These are phyloP conservation scores for Dendrocopos noguchii DNA, from an alignment of 2,113 vertebrate genomes.

Conservation along the genomic window DNA sequence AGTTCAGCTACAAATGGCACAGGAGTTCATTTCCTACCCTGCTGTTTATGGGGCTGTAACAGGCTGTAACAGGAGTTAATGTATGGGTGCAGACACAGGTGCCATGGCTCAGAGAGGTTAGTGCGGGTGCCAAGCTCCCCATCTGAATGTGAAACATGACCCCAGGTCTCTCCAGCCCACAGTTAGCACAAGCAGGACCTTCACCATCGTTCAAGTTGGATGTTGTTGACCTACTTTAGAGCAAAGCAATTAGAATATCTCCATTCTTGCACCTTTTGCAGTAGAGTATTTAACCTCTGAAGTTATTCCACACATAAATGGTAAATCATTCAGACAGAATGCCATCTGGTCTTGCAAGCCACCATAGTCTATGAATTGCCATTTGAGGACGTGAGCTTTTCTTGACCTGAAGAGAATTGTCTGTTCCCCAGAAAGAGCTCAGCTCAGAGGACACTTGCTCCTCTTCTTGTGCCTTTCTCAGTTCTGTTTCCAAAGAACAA, in stretches of 20 bases:
- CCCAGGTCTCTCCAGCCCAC: conserved; percentile 1
- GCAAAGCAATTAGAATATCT: conserved; percentile 12
- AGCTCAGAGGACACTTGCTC: neutral
- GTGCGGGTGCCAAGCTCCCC: neutral
- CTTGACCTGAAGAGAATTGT: neutral
- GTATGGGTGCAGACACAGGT: neutral
- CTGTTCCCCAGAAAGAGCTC: neutral
- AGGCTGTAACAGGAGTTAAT: conserved; percentile 47
- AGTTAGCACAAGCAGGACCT: neutral
- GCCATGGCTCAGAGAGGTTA: conserved; percentile 12
- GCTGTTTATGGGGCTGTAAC: conserved; percentile 30
- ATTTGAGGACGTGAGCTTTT: neutral
- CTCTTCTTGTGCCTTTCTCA: neutral
- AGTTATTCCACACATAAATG: conserved; percentile 2
- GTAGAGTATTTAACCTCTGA: conserved; percentile 51
- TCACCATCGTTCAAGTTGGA: neutral
- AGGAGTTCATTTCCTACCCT: neutral
- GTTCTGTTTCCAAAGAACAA: neutral
- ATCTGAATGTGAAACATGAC: conserved; percentile 59
- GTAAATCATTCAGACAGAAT: neutral
- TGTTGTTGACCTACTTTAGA: conserved; percentile 18
- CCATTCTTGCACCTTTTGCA: conserved; percentile 22
- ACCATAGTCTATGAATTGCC: neutral
- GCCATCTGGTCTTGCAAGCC: neutral
- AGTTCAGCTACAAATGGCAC: neutral